Percentiles rank a stretch among this genome's conserved stretches.
These are phyloP conservation scores for Thalassoma bifasciatum DNA, from an alignment of 2,113 vertebrate genomes.

Conservation along the genomic window DNA sequence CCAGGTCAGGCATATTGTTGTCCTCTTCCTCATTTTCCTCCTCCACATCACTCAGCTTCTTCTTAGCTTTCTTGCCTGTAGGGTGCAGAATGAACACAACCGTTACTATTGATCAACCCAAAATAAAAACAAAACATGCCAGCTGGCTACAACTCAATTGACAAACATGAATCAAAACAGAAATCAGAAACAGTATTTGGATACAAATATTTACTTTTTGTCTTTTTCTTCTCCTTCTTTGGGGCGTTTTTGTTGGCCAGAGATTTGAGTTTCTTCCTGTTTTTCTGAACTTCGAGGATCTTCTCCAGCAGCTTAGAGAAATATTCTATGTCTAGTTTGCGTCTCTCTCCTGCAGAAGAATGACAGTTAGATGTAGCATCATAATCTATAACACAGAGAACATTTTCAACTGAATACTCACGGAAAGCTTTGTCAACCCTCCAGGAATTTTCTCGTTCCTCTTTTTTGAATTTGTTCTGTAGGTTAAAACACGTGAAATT, in stretches of 20 bases:
- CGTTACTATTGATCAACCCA: neutral
- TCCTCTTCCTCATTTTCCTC: conserved; percentile 64
- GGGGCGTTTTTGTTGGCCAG: conserved; percentile 41
- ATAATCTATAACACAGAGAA: neutral
- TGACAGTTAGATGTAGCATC: neutral
- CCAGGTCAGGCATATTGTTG: conserved; percentile 47
- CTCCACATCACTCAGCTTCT: conserved; percentile 63
- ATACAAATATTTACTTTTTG: conserved; percentile 39
- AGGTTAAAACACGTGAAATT: conserved; percentile 12
- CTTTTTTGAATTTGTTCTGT: conserved; percentile 98
- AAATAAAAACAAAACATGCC: neutral
- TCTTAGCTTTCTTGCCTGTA: conserved; percentile 53
- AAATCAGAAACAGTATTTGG: too few species aligned
- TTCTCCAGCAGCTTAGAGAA: conserved; percentile 92
- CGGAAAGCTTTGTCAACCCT: conserved; percentile 98
- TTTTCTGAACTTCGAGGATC: conserved; percentile 88
- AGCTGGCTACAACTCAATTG: neutral
- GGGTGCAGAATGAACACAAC: neutral
- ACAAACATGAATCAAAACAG: neutral
- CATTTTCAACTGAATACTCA: conserved; percentile 75
- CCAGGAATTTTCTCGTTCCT: conserved; percentile 93
- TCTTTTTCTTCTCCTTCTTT: conserved; percentile 48
- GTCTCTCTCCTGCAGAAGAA: conserved; percentile 86
- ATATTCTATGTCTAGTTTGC: conserved; percentile 92
- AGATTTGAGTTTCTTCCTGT: conserved; percentile 82